Conservation (phyloP, 2,113 vertebrate species). For the Pao palembangensis region DNA sequence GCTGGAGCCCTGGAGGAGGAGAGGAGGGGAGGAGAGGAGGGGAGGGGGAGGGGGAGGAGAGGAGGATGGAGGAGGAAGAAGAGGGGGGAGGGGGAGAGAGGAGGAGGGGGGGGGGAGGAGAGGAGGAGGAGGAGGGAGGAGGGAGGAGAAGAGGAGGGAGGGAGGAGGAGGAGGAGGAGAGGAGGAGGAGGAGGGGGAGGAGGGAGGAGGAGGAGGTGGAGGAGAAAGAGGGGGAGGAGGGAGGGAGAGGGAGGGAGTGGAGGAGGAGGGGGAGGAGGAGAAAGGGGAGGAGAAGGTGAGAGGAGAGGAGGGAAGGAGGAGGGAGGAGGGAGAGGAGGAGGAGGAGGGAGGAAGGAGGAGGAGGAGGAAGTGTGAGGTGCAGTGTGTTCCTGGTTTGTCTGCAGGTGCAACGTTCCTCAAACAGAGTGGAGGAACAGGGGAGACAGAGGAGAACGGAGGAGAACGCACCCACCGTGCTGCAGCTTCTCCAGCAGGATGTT, state of each 20-base stretch:
- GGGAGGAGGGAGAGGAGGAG: too few species aligned
- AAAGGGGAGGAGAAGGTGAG: background rate
- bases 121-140: too few species aligned
- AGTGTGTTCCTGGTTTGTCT: too few species aligned
- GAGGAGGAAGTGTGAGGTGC: background rate
- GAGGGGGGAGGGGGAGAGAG: background rate
- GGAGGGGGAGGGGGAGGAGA: background rate
- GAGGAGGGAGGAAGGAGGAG: background rate
- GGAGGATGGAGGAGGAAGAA: background rate
- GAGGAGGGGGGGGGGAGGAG: too few species aligned
- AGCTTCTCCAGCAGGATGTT: slow-evolving; percentile 96
- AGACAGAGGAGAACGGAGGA: too few species aligned
- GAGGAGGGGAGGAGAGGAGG: background rate
- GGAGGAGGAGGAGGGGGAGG: too few species aligned
- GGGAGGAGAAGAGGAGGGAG: background rate
- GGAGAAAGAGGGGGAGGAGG: too few species aligned
- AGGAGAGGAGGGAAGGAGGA: background rate
- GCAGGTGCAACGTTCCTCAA: background rate
- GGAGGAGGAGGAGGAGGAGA: too few species aligned
- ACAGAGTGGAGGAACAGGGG: background rate
- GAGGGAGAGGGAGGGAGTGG: background rate
- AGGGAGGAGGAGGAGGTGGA: too few species aligned
- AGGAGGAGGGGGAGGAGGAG: background rate
- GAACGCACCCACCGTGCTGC: slow-evolving; percentile 93
- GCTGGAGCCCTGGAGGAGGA: slow-evolving; percentile 83